Conservation (phyloP, 2,797 vertebrate species). For the Mastacembelus armatus region DNA sequence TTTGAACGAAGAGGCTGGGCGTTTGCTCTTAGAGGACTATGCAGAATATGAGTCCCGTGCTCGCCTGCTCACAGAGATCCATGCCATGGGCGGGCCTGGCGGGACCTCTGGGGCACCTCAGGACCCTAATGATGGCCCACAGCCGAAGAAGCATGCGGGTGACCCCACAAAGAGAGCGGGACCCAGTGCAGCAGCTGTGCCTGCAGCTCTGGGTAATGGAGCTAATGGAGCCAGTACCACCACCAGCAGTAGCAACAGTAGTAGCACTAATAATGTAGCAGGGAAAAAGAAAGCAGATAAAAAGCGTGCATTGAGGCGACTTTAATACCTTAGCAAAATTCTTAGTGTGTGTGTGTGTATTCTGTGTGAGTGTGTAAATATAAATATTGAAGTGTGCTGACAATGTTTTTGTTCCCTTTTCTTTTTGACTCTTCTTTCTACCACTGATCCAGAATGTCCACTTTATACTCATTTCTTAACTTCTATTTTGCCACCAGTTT, state of each 20-base stretch:
- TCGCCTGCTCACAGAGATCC: conserved; percentile 93
- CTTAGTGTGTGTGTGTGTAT: conserved; percentile 48
- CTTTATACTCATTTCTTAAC: conserved; percentile 65
- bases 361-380: conserved; percentile 73
- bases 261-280: conserved; percentile 82
- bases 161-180: conserved; percentile 83
- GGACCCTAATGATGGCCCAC: conserved; percentile 85
- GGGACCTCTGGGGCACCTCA: conserved; percentile 80
- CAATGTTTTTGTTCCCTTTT: conserved; percentile 66
- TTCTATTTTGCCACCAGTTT: conserved; percentile 56
- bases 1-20: conserved; percentile 92
- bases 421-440: conserved; percentile 68
- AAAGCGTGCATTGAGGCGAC: conserved; percentile 92
- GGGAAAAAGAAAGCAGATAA: conserved; percentile 95
- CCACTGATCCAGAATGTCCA: conserved; percentile 59
- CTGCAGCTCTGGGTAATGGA: conserved; percentile 79
- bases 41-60: conserved; percentile 92
- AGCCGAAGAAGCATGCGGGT: conserved; percentile 88
- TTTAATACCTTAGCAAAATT: conserved; percentile 81
- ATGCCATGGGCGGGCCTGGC: conserved; percentile 84
- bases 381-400: conserved; percentile 83
- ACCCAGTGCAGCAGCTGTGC: conserved; percentile 67
- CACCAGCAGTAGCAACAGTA: conserved; percentile 77
- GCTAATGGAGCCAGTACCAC: conserved; percentile 80
- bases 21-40: conserved; percentile 93